Conservation (phyloP, 1,140 invertebrate species). For the Diorhabda sublineata region DNA sequence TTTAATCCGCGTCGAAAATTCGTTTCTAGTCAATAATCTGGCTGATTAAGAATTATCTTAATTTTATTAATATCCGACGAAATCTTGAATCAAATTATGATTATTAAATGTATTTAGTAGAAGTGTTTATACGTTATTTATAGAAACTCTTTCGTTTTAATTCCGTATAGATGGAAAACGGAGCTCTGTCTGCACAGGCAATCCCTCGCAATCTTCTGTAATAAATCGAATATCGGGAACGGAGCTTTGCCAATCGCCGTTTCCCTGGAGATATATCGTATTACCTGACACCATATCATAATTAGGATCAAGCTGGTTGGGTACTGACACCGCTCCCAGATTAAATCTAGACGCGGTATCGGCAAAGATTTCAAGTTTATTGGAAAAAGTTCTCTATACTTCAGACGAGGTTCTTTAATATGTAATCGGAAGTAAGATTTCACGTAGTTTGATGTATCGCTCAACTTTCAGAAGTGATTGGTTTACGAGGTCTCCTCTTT, state of each 20-base stretch:
- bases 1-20: too few species aligned
- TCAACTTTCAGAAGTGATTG: not conserved
- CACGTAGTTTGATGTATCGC: not conserved
- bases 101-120: too few species aligned
- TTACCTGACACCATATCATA: slow-evolving; percentile 20
- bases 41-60: too few species aligned
- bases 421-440: not conserved
- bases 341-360: not conserved
- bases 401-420: not conserved
- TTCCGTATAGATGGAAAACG: too few species aligned
- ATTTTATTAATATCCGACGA: too few species aligned
- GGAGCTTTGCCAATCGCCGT: slow-evolving; percentile 14
- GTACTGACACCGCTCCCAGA: not conserved
- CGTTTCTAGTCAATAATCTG: too few species aligned
- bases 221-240: slow-evolving; percentile 18
- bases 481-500: not conserved
- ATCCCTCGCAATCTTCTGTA: slow-evolving; percentile 15
- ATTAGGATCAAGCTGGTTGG: slow-evolving; percentile 11
- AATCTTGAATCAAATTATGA: too few species aligned
- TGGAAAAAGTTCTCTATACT: not conserved
- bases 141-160: too few species aligned
- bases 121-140: too few species aligned
- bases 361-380: not conserved
- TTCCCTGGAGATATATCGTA: slow-evolving; percentile 16
- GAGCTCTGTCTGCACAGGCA: not conserved